Conservation (phyloP, 2,797 vertebrate species). For the Liparis tanakae region DNA sequence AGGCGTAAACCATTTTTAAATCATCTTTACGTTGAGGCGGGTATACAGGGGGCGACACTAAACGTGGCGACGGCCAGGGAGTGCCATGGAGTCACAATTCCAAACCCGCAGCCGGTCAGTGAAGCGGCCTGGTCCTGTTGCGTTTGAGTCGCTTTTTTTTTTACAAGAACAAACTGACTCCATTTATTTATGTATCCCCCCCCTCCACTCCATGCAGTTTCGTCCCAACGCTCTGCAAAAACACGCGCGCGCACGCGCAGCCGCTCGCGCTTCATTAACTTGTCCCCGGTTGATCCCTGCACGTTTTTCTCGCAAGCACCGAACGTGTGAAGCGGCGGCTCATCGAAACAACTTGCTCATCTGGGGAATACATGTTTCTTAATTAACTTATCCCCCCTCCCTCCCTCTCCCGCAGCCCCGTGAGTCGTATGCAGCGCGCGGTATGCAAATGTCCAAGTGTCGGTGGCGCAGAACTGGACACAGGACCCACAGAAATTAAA, state of each 20-base stretch:
- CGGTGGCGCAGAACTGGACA: not conserved
- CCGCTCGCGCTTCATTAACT: conserved; percentile 41
- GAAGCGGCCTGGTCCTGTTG: accelerated
- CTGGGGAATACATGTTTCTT: conserved; percentile 61
- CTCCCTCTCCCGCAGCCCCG: conserved; percentile 10
- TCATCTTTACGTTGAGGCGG: not conserved
- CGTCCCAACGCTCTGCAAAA: conserved; percentile 5
- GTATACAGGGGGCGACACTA: conserved; percentile 41
- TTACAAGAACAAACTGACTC: too few relatives aligned
- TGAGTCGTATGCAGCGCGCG: not conserved
- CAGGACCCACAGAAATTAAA: not conserved
- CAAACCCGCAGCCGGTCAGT: not conserved
- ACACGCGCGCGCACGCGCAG: not conserved
- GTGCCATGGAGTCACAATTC: not conserved
- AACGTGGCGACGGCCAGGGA: not conserved
- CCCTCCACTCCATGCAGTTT: conserved; percentile 24
- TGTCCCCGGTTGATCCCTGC: conserved; percentile 54
- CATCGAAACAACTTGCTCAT: conserved; percentile 80
- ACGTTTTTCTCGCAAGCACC: conserved; percentile 55
- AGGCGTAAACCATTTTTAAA: not conserved
- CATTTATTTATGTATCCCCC: not conserved
- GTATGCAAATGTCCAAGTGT: conserved; percentile 69
- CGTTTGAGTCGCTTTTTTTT: not conserved
- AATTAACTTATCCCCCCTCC: conserved; percentile 54
- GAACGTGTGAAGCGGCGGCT: conserved; percentile 60